phyloP scores from a whole-genome alignment of 53 echinoderm and acorn worm genomes.

The Glandiceps talaboti region DNA sequence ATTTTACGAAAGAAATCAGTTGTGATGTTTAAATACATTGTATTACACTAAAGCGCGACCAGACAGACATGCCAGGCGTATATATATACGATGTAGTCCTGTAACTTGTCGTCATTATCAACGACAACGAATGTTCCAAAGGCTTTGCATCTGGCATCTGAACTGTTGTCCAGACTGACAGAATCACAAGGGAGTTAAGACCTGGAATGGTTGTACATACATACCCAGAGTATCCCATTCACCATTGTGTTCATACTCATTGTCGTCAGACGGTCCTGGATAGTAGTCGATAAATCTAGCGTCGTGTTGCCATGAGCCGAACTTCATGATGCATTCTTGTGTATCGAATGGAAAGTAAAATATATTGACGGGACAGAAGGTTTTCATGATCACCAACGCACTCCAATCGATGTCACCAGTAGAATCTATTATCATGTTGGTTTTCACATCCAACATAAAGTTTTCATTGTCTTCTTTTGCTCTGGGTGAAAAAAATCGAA shows the following conservation, averaged over 20 bases:
- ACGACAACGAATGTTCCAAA: too few relatives aligned
- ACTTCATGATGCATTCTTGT: slow-evolving; percentile 66
- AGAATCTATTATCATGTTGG: slow-evolving; percentile 49
- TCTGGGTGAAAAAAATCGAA: neutral
- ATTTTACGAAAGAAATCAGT: too few relatives aligned
- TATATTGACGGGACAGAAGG: slow-evolving; percentile 73
- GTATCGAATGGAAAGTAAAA: slow-evolving; percentile 87
- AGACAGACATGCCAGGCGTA: too few relatives aligned
- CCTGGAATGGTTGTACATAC: too few relatives aligned
- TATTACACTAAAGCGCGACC: too few relatives aligned
- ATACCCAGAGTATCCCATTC: slow-evolving; percentile 81
- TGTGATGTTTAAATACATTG: too few relatives aligned
- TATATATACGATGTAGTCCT: too few relatives aligned
- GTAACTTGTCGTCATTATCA: too few relatives aligned
- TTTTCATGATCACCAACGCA: slow-evolving; percentile 78
- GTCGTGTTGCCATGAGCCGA: slow-evolving; percentile 99
- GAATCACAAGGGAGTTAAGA: too few relatives aligned
- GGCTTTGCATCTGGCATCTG: too few relatives aligned
- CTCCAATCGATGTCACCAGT: slow-evolving; percentile 91
- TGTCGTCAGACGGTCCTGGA: slow-evolving; percentile 3
- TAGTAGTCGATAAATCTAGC: slow-evolving; percentile 64
- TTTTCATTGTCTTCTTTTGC: neutral
- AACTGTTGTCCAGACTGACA: too few relatives aligned
- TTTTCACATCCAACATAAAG: slow-evolving; percentile 55
- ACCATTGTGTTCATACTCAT: slow-evolving; percentile 41